These are phyloP conservation scores for Drosophila cognata DNA, from an alignment of 2,888 invertebrate species.

Conservation along the genomic window DNA sequence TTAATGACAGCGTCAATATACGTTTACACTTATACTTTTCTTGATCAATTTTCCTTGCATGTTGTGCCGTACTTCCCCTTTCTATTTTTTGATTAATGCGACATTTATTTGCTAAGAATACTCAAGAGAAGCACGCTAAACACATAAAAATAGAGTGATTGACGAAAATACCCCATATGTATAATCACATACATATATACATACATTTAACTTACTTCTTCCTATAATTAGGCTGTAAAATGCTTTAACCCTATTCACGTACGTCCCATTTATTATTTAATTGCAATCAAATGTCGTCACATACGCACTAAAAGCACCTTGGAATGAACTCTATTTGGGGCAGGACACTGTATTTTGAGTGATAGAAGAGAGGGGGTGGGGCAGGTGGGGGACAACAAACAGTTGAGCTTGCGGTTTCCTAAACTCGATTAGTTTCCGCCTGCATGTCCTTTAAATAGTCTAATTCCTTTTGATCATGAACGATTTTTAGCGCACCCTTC, in stretches of 20 bases:
- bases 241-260: constrained; percentile 50
- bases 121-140: constrained; percentile 53
- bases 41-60: constrained; percentile 23
- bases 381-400: not conserved
- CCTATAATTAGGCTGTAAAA: constrained; percentile 35
- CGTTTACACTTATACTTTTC: constrained; percentile 2
- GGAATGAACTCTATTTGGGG: constrained; percentile 11
- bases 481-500: constrained; percentile 28
- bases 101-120: constrained; percentile 47
- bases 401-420: not conserved
- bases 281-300: constrained; percentile 31
- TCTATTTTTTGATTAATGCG: constrained; percentile 39
- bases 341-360: not conserved
- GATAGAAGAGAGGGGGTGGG: not conserved
- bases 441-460: constrained; percentile 35
- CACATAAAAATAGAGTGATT: constrained; percentile 53
- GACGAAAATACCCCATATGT: constrained; percentile 27
- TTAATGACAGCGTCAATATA: constrained; percentile 27
- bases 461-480: constrained; percentile 4
- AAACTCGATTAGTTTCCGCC: constrained; percentile 3
- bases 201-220: constrained; percentile 13
- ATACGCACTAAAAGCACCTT: constrained; percentile 40
- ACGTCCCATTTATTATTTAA: constrained; percentile 57
- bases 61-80: constrained; percentile 16
- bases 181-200: constrained; percentile 1